These are phyloP conservation scores for Cromileptes altivelis DNA, from an alignment of 2,113 vertebrate genomes.

Conservation along the genomic window DNA sequence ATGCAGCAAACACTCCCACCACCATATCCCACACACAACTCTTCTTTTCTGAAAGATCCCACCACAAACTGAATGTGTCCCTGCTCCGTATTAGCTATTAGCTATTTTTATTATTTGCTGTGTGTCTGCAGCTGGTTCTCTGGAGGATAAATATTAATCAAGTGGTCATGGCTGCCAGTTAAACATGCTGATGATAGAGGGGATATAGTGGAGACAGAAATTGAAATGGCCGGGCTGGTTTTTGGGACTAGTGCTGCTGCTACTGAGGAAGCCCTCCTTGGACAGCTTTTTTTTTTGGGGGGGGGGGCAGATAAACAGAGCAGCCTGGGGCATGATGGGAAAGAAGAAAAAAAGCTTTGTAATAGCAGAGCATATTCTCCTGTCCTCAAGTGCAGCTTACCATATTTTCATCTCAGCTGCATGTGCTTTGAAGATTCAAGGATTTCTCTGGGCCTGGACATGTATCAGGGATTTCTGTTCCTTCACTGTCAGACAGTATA, in stretches of 20 bases:
- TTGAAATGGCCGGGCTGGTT: background rate
- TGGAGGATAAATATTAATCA: slow-evolving; percentile 44
- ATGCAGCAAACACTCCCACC: background rate
- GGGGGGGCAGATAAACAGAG: slow-evolving; percentile 77
- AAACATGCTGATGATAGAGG: background rate
- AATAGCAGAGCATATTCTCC: slow-evolving; percentile 68
- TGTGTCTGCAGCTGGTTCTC: slow-evolving; percentile 1
- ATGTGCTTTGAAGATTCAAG: slow-evolving; percentile 78
- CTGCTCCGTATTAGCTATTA: background rate
- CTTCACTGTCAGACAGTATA: slow-evolving; percentile 16
- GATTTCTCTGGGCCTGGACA: slow-evolving; percentile 62
- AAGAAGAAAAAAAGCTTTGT: slow-evolving; percentile 57
- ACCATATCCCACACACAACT: background rate
- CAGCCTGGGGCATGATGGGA: slow-evolving; percentile 68
- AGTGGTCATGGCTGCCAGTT: slow-evolving; percentile 29
- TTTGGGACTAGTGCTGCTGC: slow-evolving; percentile 12
- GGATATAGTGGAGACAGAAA: too few relatives aligned
- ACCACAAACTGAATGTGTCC: background rate
- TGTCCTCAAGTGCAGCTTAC: slow-evolving; percentile 79
- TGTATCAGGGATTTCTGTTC: slow-evolving; percentile 32
- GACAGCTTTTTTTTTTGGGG: slow-evolving; percentile 50
- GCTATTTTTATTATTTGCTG: background rate
- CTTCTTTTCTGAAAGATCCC: background rate
- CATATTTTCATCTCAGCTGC: slow-evolving; percentile 74
- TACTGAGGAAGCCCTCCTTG: slow-evolving; percentile 34